Evolutionary conservation across 2,113 vertebrate genomes (phyloP), one percentile per base, ranked within the genome.

Genomic region (Hiodon alosoides): DNA sequence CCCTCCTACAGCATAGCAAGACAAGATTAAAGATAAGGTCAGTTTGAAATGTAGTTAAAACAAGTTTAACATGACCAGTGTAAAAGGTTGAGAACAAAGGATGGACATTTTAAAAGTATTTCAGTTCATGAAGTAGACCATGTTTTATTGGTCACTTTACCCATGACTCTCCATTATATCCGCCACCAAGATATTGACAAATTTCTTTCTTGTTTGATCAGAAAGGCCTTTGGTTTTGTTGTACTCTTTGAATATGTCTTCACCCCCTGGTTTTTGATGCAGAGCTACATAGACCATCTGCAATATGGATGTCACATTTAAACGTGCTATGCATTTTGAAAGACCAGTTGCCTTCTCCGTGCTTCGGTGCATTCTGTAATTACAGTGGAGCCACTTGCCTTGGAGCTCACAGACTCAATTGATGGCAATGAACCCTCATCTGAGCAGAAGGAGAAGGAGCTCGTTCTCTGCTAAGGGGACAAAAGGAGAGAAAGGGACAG

Each of bases 71-170:
- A 31, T 31, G 31, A 31, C 31, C 31, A 31, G 31, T 31, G 31
- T 31, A 31, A 31, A 31, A 31, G 31, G 31, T 31, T 31, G 31
- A 31, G 64, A 17, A 31, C 31, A 46, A 8, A 67, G 5, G 64
- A 46, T 67, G 46, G 4, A 5, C 9, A 50, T 58, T 60, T 61
- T 61, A n/a, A 59, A 61, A 1, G 14, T 31, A 72, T 61, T 58
- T 16, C 55, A 61, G 13, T 59, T 57, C 48, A 47, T 72, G 31
- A 73, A 62, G 17, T 47, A 50, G 72, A 60, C 58, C 53, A 50
- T 64, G 52, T 74, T 74, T 64, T 66, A 75, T 68, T 67, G 16
- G 57, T 70, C 47, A 76, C 67, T 31, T 71, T 71, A 71, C 69
- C 69, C 69, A 71, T 71, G 69, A 4, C 53, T 71, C 54, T 2